phyloP scores from a whole-genome alignment of 2,797 vertebrate species.

The Bryconaethiops microstoma region DNA sequence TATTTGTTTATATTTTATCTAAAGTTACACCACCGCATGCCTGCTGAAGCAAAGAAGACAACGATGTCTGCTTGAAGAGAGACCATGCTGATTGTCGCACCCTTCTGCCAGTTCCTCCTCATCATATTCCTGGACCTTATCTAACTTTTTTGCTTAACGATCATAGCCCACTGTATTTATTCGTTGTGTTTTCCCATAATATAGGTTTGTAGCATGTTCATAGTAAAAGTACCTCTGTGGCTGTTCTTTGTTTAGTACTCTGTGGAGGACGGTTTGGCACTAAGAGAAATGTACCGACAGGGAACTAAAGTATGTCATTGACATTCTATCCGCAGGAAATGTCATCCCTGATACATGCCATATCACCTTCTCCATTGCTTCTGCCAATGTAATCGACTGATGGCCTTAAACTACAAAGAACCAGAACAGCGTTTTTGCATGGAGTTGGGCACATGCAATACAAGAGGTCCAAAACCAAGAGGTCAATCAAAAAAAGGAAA shows the following conservation, averaged over 20 bases:
- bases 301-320: constrained; percentile 32
- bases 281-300: constrained; percentile 17
- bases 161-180: constrained; percentile 61
- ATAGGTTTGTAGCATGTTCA: constrained; percentile 61
- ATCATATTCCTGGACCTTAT: constrained; percentile 54
- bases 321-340: constrained; percentile 20
- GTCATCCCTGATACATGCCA: constrained; percentile 38
- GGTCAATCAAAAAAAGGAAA: constrained; percentile 37
- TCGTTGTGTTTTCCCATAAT: constrained; percentile 58
- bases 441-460: constrained; percentile 53
- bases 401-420: constrained; percentile 65
- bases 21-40: constrained; percentile 74
- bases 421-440: constrained; percentile 49
- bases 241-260: constrained; percentile 43
- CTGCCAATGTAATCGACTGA: constrained; percentile 62
- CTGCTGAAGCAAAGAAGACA: constrained; percentile 71
- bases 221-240: constrained; percentile 53
- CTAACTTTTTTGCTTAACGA: constrained; percentile 51
- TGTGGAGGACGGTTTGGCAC: constrained; percentile 32
- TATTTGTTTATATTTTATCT: constrained; percentile 78
- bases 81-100: constrained; percentile 57
- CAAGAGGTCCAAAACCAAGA: constrained; percentile 42
- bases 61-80: constrained; percentile 60
- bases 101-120: constrained; percentile 40
- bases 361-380: constrained; percentile 52